Evolutionary conservation across 2,113 vertebrate species (phyloP), one percentile per base, ranked within the genome.

Genomic region (Uropsilus gracilis): DNA sequence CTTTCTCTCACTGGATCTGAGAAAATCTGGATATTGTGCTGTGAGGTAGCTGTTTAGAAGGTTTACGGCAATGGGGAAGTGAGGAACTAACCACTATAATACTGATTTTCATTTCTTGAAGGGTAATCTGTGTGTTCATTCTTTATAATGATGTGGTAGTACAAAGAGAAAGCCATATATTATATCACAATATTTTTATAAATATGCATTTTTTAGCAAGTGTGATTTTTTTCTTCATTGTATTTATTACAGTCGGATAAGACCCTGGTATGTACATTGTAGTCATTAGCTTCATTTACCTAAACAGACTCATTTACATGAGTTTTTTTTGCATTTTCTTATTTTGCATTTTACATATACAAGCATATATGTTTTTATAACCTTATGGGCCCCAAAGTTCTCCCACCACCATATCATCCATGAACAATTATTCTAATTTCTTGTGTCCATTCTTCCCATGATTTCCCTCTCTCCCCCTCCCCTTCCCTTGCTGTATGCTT

Each of bases 201-300:
- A 57, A 53, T 30, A 20, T n/a, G 34, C 16, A 18, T 30, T 26
- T 87, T 77, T 76, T 50, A 42, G 28, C 34, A 8, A n/a, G 3
- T 13, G 2, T 30, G 17, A 50, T 30, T 69, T 90, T 22, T 10
- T 50, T 1, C 14, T 66, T 24, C n/a, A 63, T 8, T 24, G 14
- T 78, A 12, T 68, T 3, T 50, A 50, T 6, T 59, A 6, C 9
- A 75, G 9, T 32, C n/a, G 34, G 22, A 34, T 3, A 48, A 69
- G 6, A 0, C 0, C 0, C 17, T 63, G 12, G 8, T 69, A 50
- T 39, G 61, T 69, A 6, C 17, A 13, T 2, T 11, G 4, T 39
- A 7, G 13, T 20, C 16, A 50, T 61, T 68, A n/a, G 12, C 12
- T 71, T 80, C 12, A 80, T 82, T 72, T 61, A 26, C 24, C 63